Evolutionary conservation across 2,113 vertebrate genomes (phyloP).

Genomic region (Chaetodon trifascialis): DNA sequence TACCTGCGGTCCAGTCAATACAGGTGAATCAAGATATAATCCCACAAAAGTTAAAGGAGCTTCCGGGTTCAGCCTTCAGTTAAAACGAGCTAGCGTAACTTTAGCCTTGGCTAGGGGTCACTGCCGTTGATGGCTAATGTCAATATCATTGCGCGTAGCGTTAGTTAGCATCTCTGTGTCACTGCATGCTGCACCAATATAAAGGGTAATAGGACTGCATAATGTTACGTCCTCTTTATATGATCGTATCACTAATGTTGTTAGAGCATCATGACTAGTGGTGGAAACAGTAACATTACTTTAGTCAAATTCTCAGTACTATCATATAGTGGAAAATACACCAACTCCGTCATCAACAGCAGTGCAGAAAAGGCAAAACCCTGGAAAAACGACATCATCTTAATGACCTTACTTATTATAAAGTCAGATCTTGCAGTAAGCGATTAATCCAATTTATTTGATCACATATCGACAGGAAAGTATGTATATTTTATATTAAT

Average conservation of each 20-base stretch:
- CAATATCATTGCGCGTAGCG: not conserved
- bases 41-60: accelerated
- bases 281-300: not conserved
- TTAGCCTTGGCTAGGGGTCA: not conserved
- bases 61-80: not conserved
- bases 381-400: not conserved
- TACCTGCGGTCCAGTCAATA: not conserved
- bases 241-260: not conserved
- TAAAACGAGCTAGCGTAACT: not conserved
- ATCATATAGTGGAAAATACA: not conserved
- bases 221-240: not conserved
- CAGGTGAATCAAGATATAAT: not conserved
- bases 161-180: not conserved
- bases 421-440: too few species aligned
- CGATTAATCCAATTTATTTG: not conserved
- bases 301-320: too few species aligned
- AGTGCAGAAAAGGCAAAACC: not conserved
- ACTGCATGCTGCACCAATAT: not conserved
- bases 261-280: too few species aligned
- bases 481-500: too few species aligned
- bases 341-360: not conserved
- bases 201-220: not conserved
- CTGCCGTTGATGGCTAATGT: not conserved
- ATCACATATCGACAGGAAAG: not conserved
- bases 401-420: too few species aligned